Percentiles rank a stretch among this genome's conserved stretches.
These are phyloP conservation scores for Python bivittatus DNA, from an alignment of 2,113 vertebrate genomes.

Conservation along the genomic window DNA sequence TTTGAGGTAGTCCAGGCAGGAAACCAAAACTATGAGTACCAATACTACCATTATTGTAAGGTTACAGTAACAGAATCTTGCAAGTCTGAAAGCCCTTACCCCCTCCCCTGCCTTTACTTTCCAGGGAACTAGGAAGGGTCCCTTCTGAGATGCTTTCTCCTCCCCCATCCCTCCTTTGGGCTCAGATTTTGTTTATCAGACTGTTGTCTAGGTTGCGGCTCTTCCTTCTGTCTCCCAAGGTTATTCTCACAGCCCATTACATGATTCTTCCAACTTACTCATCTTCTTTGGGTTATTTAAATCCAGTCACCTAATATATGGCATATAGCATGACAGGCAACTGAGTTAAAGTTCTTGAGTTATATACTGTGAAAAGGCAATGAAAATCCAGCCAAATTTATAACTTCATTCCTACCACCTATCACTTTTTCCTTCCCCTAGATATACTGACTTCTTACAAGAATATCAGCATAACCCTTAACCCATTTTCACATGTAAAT, in stretches of 20 bases:
- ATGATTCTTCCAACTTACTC: background rate
- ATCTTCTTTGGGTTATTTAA: slow-evolving; percentile 1
- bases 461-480: background rate
- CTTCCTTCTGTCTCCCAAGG: background rate
- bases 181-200: background rate
- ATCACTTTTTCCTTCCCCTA: background rate
- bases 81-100: background rate
- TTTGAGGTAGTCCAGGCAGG: background rate
- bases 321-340: background rate
- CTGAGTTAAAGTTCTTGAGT: background rate
- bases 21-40: background rate
- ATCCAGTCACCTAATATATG: background rate
- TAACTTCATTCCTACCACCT: background rate
- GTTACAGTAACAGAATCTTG: background rate
- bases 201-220: background rate
- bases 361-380: background rate
- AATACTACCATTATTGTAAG: background rate
- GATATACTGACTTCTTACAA: background rate
- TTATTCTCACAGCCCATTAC: background rate
- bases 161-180: background rate
- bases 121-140: background rate
- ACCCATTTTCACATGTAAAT: background rate
- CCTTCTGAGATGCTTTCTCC: background rate
- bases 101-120: background rate
- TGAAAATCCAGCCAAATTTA: background rate